A percentile compares a stretch with the other conserved stretches of the same genome.
phyloP scores from a whole-genome alignment of 2,888 invertebrate species.

The Drosophila borborema region DNA sequence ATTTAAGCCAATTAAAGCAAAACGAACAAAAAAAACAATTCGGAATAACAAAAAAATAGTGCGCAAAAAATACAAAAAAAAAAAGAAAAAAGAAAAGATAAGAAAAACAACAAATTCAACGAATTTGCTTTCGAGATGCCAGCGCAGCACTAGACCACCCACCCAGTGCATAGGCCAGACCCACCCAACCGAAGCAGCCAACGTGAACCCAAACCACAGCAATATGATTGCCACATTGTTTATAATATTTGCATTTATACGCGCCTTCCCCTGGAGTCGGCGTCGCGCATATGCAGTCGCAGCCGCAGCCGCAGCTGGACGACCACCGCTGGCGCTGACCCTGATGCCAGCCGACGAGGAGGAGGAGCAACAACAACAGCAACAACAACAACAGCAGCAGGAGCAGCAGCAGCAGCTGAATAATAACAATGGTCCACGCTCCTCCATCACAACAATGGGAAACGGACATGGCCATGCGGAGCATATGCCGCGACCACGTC shows the following conservation, averaged over 20 bases:
- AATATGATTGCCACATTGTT: slow-evolving; percentile 85
- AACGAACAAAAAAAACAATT: background rate
- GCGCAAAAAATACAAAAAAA: background rate
- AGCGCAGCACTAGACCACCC: slow-evolving; percentile 1
- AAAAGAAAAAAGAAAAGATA: slow-evolving; percentile 9
- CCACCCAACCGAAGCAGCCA: slow-evolving; percentile 7
- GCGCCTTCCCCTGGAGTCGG: slow-evolving; percentile 84
- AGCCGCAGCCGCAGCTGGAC: slow-evolving; percentile 38
- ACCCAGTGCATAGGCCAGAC: slow-evolving; percentile 13
- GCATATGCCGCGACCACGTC: slow-evolving; percentile 47
- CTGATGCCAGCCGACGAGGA: slow-evolving; percentile 42
- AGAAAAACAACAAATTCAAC: slow-evolving; percentile 8
- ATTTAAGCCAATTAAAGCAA: slow-evolving; percentile 38
- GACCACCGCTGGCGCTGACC: slow-evolving; percentile 54
- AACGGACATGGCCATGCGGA: slow-evolving; percentile 48
- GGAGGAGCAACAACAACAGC: slow-evolving; percentile 21
- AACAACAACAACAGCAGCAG: slow-evolving; percentile 7
- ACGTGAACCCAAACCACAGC: slow-evolving; percentile 14
- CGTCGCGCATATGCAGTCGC: slow-evolving; percentile 51
- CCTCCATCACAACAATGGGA: slow-evolving; percentile 53
- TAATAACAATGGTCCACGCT: slow-evolving; percentile 59
- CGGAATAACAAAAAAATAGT: slow-evolving; percentile 18
- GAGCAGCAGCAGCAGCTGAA: slow-evolving; percentile 16
- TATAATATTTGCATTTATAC: slow-evolving; percentile 85
- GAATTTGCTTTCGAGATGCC: slow-evolving; percentile 20